Evolutionary conservation across 2,113 vertebrate species (phyloP).

Genomic region (Varanus salvator): DNA sequence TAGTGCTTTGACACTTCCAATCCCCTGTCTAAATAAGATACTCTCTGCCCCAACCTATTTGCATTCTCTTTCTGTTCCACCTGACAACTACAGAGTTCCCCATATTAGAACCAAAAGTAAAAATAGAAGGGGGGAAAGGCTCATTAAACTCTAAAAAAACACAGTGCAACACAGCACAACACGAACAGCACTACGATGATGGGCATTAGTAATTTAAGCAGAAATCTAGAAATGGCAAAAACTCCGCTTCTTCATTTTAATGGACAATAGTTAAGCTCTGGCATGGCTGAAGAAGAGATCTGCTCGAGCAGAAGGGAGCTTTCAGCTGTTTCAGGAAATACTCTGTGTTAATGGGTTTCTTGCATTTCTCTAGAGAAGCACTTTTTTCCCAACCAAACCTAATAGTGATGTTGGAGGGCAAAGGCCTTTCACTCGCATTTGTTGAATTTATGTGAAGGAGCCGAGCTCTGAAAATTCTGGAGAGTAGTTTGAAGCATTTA

Average conservation of each 20-base stretch:
- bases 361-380: neutral
- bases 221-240: neutral
- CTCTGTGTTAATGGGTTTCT: no score
- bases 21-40: no score
- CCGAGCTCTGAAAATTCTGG: no score
- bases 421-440: no score
- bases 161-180: no score
- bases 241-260: neutral
- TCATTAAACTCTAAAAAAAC: neutral
- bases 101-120: neutral
- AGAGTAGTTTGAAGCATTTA: no score
- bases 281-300: neutral
- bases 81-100: neutral
- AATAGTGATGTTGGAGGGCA: no score
- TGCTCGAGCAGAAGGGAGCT: neutral
- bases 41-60: neutral
- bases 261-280: neutral
- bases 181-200: neutral
- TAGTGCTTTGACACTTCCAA: neutral
- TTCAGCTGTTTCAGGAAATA: neutral
- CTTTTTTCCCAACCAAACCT: no score
- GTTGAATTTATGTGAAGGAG: no score
- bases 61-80: no score
- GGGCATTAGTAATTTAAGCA: neutral
- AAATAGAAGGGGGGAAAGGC: rapidly evolving